These are phyloP conservation scores for Percina caprodes DNA, from an alignment of 2,113 vertebrate genomes.

Conservation along the genomic window DNA sequence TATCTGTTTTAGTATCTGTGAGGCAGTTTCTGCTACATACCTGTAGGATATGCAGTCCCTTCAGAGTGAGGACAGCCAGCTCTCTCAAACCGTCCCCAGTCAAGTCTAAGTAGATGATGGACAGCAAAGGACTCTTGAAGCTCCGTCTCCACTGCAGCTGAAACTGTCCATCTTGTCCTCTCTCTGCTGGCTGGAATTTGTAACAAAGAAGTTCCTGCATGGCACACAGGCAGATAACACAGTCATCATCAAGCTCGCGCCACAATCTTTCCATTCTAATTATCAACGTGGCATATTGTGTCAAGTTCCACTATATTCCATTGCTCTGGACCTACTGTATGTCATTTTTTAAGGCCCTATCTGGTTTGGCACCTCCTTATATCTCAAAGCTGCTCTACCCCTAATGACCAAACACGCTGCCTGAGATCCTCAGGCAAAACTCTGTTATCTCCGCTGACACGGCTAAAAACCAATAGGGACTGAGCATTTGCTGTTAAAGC, in stretches of 20 bases:
- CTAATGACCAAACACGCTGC: too few relatives aligned
- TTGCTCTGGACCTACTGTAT: neutral
- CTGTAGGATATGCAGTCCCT: conserved; percentile 92
- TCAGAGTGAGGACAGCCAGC: conserved; percentile 89
- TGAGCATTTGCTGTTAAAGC: too few relatives aligned
- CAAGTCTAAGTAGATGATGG: conserved; percentile 89
- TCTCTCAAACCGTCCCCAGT: conserved; percentile 90
- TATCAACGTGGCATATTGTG: too few relatives aligned
- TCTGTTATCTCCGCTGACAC: too few relatives aligned
- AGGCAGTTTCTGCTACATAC: conserved; percentile 66
- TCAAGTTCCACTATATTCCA: neutral
- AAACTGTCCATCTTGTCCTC: conserved; percentile 73
- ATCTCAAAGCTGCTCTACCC: too few relatives aligned
- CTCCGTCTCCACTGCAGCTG: conserved; percentile 87
- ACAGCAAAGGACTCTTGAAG: conserved; percentile 91
- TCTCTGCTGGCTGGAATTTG: conserved; percentile 77
- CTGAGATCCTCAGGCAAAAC: too few relatives aligned
- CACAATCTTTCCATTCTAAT: too few relatives aligned
- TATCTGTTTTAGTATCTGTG: neutral
- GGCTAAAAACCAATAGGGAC: too few relatives aligned
- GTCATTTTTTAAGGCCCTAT: neutral
- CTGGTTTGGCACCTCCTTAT: too few relatives aligned
- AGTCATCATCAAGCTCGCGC: neutral
- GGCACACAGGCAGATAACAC: conserved; percentile 14
- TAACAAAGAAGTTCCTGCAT: conserved; percentile 92